A percentile compares a stretch with the other conserved stretches of the same genome.
phyloP scores from a whole-genome alignment of 2,113 vertebrate genomes.

The Cyprinus carpio region DNA sequence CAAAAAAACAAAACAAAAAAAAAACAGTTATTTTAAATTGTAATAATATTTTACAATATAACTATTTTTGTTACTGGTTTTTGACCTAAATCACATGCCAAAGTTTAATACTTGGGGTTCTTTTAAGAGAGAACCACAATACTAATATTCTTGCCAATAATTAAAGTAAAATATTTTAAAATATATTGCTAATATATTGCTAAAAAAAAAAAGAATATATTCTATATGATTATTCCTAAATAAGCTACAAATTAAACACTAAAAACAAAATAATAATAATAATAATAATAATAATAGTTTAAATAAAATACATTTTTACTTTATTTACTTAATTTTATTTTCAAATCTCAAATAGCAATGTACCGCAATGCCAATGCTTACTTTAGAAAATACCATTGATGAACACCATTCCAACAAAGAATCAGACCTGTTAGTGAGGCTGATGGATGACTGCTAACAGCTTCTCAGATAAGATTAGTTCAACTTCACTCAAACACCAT shows the following conservation, averaged over 20 bases:
- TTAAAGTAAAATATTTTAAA: background rate
- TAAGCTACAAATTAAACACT: background rate
- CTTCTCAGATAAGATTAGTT: constrained; percentile 7
- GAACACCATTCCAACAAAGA: background rate
- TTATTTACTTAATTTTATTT: background rate
- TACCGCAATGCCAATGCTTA: background rate
- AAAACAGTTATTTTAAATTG: background rate
- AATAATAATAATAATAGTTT: too few relatives aligned
- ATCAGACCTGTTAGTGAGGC: background rate
- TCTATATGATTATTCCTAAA: background rate
- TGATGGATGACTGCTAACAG: constrained; percentile 22
- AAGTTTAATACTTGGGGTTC: background rate
- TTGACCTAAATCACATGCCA: background rate
- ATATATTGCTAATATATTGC: background rate
- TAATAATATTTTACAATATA: background rate
- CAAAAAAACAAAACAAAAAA: background rate
- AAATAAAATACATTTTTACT: background rate
- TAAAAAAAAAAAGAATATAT: background rate
- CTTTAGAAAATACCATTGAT: background rate
- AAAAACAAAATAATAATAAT: background rate
- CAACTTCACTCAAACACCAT: background rate
- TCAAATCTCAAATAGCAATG: background rate
- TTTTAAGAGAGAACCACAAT: background rate
- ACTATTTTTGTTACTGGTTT: background rate
- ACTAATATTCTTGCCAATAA: background rate